A percentile compares a stretch with the other conserved stretches of the same genome.
phyloP scores from a whole-genome alignment of 92 coral and sea anemone species.

The Heteractis magnifica region DNA sequence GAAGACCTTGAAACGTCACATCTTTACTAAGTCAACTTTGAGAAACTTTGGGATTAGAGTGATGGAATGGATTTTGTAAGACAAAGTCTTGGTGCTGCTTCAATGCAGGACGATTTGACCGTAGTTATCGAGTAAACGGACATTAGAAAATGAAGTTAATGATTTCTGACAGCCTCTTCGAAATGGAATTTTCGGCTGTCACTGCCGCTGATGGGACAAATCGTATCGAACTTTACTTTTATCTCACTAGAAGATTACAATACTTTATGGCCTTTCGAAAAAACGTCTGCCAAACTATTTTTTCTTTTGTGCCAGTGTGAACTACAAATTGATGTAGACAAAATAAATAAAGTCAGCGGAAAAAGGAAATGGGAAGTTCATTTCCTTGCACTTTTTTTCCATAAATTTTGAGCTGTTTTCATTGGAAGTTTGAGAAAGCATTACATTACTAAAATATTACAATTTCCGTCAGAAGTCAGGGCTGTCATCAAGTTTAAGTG shows the following conservation, averaged over 20 bases:
- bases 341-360: no score
- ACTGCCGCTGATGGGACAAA: neutral
- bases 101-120: neutral
- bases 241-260: neutral
- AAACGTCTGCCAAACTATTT: no score
- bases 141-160: constrained; percentile 3
- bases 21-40: neutral
- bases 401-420: neutral
- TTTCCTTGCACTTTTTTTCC: neutral
- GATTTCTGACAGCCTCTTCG: neutral
- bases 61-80: neutral
- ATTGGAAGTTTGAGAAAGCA: neutral
- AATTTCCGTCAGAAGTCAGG: constrained; percentile 18
- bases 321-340: no score
- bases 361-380: neutral
- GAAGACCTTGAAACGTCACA: neutral
- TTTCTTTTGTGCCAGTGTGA: no score
- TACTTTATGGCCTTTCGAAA: no score
- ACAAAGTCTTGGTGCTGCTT: neutral
- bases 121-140: constrained; percentile 10
- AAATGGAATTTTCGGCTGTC: constrained; percentile 2
- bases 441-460: constrained; percentile 15
- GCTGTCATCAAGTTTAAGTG: constrained; percentile 17
- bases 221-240: neutral
- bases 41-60: constrained; percentile 7